Conservation (phyloP, 2,113 vertebrate species). For the Nanorana parkeri region DNA sequence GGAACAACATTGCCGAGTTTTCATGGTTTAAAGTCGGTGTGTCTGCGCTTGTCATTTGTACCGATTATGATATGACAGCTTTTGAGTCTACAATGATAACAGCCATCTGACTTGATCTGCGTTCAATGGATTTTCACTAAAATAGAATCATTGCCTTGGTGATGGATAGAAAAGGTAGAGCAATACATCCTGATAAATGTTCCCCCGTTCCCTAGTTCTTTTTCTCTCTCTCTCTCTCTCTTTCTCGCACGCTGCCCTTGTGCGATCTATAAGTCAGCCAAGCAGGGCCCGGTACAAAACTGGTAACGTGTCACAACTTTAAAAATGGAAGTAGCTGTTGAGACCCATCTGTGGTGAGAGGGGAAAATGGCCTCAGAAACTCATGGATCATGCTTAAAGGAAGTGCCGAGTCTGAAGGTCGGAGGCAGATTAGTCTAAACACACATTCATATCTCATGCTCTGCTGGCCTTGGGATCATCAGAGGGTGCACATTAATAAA, state of each 20-base stretch:
- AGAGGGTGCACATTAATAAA: neutral
- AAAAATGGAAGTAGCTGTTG: slow-evolving; percentile 79
- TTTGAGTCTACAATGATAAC: slow-evolving; percentile 84
- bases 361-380: slow-evolving; percentile 78
- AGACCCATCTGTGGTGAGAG: slow-evolving; percentile 79
- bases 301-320: slow-evolving; percentile 71
- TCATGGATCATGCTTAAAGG: slow-evolving; percentile 80
- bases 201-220: slow-evolving; percentile 65
- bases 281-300: slow-evolving; percentile 67
- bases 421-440: slow-evolving; percentile 67
- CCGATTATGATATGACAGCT: slow-evolving; percentile 80
- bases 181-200: slow-evolving; percentile 87
- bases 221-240: slow-evolving; percentile 59
- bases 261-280: slow-evolving; percentile 61
- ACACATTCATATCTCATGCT: slow-evolving; percentile 73
- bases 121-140: slow-evolving; percentile 85
- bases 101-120: slow-evolving; percentile 85
- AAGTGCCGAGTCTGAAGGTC: slow-evolving; percentile 77
- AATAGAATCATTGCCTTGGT: slow-evolving; percentile 84
- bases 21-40: slow-evolving; percentile 64
- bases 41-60: slow-evolving; percentile 77
- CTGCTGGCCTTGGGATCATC: slow-evolving; percentile 60
- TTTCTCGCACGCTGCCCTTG: slow-evolving; percentile 83
- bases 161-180: slow-evolving; percentile 87
- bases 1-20: slow-evolving; percentile 60